Conservation (phyloP, 2,888 invertebrate genomes). For the Agonopterix subpropinquella region DNA sequence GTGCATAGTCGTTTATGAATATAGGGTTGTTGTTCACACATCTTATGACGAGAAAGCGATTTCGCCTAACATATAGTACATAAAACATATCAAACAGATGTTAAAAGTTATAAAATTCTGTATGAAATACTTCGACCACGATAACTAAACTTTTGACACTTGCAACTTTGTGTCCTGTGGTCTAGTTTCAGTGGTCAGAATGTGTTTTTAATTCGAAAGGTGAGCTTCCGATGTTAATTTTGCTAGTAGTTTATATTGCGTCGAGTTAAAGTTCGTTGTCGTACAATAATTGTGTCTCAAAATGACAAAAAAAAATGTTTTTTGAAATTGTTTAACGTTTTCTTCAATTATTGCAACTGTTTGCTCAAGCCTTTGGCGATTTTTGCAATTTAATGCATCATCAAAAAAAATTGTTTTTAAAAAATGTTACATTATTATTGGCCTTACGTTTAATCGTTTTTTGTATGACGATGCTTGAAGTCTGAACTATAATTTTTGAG, state of each 20-base stretch:
- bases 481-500: conserved; percentile 55
- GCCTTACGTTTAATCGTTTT: conserved; percentile 35
- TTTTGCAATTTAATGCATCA: conserved; percentile 18
- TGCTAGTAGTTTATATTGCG: conserved; percentile 39
- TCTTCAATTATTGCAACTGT: conserved; percentile 56
- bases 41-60: conserved; percentile 51
- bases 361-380: conserved; percentile 57
- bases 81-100: conserved; percentile 67
- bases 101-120: conserved; percentile 28
- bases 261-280: conserved; percentile 26
- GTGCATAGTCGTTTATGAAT: conserved; percentile 27
- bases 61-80: conserved; percentile 65
- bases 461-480: conserved; percentile 32
- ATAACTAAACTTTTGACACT: conserved; percentile 16
- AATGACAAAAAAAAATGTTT: conserved; percentile 45
- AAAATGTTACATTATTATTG: conserved; percentile 13
- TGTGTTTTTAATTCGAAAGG: conserved; percentile 18
- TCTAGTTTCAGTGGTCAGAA: conserved; percentile 15
- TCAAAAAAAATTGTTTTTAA: conserved; percentile 6
- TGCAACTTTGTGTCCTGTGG: not conserved
- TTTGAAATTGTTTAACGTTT: conserved; percentile 32
- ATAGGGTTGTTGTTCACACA: conserved; percentile 45
- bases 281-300: conserved; percentile 50
- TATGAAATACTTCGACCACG: conserved; percentile 16
- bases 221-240: conserved; percentile 64